Evolutionary conservation across 2,888 invertebrate genomes (phyloP).

Genomic region (Laspeyria flexula): DNA sequence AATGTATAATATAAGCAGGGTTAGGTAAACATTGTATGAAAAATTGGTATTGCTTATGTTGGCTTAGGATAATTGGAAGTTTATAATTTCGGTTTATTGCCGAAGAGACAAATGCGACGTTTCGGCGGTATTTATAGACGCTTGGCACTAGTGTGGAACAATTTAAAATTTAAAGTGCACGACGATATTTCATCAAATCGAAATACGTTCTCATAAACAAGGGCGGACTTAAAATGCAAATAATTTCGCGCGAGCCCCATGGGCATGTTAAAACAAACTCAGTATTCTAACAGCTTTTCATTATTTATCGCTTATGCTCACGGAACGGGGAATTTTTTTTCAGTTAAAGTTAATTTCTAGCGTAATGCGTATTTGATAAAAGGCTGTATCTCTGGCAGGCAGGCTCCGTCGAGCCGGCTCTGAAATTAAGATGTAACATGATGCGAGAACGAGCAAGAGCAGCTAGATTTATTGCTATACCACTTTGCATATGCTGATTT

Average conservation of each 20-base stretch:
- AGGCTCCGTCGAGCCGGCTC: conserved; percentile 83
- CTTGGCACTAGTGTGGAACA: conserved; percentile 45
- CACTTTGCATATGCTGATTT: conserved; percentile 87
- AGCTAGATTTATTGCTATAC: conserved; percentile 86
- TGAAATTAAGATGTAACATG: conserved; percentile 87
- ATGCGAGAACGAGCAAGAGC: conserved; percentile 87
- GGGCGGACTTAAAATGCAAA: conserved; percentile 78
- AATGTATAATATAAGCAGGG: conserved; percentile 40
- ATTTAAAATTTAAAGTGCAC: conserved; percentile 41
- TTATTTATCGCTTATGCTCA: conserved; percentile 80
- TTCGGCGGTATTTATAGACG: conserved; percentile 33
- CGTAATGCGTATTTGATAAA: conserved; percentile 85
- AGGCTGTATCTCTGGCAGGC: conserved; percentile 83
- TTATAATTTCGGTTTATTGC: conserved; percentile 34
- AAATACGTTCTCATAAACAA: conserved; percentile 72
- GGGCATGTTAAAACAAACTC: conserved; percentile 82
- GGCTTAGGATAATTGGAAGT: conserved; percentile 45
- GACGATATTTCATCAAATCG: conserved; percentile 60
- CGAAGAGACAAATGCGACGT: conserved; percentile 37
- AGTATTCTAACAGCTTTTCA: conserved; percentile 79
- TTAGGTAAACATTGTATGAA: conserved; percentile 36
- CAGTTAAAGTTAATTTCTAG: conserved; percentile 82
- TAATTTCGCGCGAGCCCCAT: conserved; percentile 76
- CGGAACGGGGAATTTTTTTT: conserved; percentile 72
- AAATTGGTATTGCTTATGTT: conserved; percentile 38